Evolutionary conservation across 2,113 vertebrate genomes (phyloP).

Genomic region (Uropsilus gracilis): DNA sequence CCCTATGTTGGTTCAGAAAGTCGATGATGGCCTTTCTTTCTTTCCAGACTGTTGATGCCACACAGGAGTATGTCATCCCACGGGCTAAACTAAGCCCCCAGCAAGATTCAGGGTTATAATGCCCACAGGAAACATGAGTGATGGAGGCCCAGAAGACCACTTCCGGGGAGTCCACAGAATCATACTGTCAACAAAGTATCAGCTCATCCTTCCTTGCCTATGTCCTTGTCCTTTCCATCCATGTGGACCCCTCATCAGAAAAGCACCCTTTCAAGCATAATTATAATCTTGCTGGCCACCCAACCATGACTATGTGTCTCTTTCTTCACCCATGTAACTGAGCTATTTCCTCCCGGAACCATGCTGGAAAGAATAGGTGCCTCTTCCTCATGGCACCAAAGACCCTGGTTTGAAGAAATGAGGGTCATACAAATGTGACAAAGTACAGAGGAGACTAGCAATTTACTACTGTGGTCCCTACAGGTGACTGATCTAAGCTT

Average conservation of each 20-base stretch:
- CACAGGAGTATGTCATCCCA: slow-evolving; percentile 39
- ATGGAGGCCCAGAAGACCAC: background rate
- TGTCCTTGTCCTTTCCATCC: background rate
- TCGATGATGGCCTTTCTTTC: slow-evolving; percentile 21
- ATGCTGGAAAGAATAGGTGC: background rate
- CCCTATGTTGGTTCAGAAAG: background rate
- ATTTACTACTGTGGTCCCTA: background rate
- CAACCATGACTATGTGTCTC: slow-evolving; percentile 34
- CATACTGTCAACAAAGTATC: background rate
- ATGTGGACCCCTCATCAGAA: background rate
- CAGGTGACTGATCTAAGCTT: background rate
- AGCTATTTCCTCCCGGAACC: slow-evolving; percentile 14
- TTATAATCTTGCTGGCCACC: slow-evolving; percentile 67
- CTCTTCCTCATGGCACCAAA: background rate
- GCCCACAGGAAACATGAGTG: background rate
- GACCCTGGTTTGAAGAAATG: background rate
- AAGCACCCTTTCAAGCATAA: background rate
- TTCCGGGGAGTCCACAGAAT: background rate
- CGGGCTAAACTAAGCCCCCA: background rate
- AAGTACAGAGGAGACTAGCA: background rate
- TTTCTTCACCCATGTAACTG: slow-evolving; percentile 42
- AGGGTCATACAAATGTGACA: background rate
- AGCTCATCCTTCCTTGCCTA: background rate
- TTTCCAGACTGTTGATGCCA: slow-evolving; percentile 71
- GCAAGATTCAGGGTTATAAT: slow-evolving; percentile 53